These are phyloP conservation scores for Ichneumoninae sp. DNA, from an alignment of 2,888 invertebrate genomes.

Conservation along the genomic window DNA sequence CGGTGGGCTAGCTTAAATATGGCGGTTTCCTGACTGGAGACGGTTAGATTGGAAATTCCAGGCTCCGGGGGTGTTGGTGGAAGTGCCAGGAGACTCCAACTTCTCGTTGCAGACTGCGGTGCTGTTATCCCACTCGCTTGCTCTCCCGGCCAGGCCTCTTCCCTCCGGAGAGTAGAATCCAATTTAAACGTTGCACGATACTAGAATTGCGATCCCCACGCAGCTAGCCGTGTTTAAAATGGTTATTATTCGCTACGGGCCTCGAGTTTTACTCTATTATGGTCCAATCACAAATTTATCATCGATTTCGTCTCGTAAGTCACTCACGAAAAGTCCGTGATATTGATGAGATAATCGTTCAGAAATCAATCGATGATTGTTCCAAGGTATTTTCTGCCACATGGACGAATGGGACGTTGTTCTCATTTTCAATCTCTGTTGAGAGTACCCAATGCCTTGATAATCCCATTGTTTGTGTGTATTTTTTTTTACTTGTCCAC, in stretches of 20 bases:
- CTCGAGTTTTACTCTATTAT: conserved; percentile 58
- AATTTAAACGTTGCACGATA: conserved; percentile 77
- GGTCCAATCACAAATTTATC: conserved; percentile 52
- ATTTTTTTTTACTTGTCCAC: no score
- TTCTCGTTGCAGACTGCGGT: conserved; percentile 67
- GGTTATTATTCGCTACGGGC: conserved; percentile 56
- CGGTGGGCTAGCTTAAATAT: conserved; percentile 71
- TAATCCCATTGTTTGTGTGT: no score
- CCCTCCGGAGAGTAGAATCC: conserved; percentile 76
- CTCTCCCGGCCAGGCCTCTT: conserved; percentile 42
- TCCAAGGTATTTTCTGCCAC: no score
- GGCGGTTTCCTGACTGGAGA: conserved; percentile 69
- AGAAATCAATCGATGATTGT: neutral
- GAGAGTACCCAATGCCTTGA: no score
- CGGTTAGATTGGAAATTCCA: conserved; percentile 77
- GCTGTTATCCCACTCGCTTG: conserved; percentile 66
- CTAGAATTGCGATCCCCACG: conserved; percentile 73
- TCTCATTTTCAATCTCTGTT: no score
- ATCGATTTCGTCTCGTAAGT: neutral
- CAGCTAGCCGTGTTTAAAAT: conserved; percentile 47
- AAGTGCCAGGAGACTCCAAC: conserved; percentile 75
- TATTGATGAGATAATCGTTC: neutral
- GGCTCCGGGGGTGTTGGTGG: conserved; percentile 67
- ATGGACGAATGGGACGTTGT: no score
- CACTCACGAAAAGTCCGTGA: neutral